Evolutionary conservation across 2,888 invertebrate species (phyloP).

Genomic region (Sipunculus nudus): DNA sequence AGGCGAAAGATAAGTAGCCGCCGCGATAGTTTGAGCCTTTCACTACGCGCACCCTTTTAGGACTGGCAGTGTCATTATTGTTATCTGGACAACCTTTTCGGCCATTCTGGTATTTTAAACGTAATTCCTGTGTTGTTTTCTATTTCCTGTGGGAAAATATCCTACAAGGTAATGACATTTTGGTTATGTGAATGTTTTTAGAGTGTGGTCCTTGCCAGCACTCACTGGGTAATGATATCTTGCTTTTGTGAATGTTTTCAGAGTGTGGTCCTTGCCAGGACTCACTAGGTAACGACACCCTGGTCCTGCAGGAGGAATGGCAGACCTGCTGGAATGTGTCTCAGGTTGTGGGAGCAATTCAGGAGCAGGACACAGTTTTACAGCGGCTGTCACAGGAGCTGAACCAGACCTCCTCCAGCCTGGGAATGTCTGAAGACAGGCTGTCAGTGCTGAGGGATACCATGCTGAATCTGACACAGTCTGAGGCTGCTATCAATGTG

Average conservation of each 20-base stretch:
- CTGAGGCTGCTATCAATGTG: no score
- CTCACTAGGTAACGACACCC: slow-evolving; percentile 46
- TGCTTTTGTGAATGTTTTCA: slow-evolving; percentile 17
- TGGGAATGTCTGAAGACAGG: slow-evolving; percentile 32
- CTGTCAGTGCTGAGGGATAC: slow-evolving; percentile 8
- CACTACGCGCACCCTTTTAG: no score
- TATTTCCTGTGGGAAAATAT: no score
- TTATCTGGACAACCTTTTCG: no score
- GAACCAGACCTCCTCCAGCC: slow-evolving; percentile 14
- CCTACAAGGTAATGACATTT: no score
- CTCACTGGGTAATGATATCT: no score
- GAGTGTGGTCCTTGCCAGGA: slow-evolving; percentile 45
- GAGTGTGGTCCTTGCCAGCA: slow-evolving; percentile 45
- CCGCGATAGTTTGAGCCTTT: no score
- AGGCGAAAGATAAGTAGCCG: no score
- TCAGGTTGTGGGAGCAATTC: slow-evolving; percentile 26
- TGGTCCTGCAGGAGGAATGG: slow-evolving; percentile 23
- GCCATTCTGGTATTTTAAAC: no score
- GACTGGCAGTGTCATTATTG: no score
- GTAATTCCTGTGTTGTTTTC: no score
- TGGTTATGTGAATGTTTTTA: slow-evolving; percentile 17
- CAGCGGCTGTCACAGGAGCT: slow-evolving; percentile 25
- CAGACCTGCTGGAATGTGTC: slow-evolving; percentile 24
- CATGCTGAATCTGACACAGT: slow-evolving; percentile 8
- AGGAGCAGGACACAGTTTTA: slow-evolving; percentile 35